Evolutionary conservation across 1,140 invertebrate species (phyloP), one percentile per base, ranked within the genome.

Genomic region (Psix sp.): DNA sequence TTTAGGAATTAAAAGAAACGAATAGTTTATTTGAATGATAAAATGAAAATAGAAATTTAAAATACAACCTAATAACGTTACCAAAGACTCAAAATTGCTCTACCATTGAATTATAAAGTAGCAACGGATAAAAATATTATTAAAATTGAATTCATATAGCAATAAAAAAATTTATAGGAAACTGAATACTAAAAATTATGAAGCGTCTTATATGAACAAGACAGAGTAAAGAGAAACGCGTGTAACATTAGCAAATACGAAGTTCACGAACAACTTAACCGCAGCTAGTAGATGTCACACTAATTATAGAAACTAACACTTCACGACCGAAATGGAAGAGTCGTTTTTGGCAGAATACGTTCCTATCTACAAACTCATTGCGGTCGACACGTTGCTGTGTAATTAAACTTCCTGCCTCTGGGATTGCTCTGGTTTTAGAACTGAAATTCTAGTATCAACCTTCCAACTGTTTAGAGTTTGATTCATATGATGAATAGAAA

Each of bases 371-470:
- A 76, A 76, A 71, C 74, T 67, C 74, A 71, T 71, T 76, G 74
- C 67, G 74, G 74, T 74, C 76, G 68, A 63, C 74, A 78, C 70
- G 65, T 67, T 72, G 68, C 70, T 72, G 56, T 72, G 70, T 78
- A 78, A 78, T 76, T 78, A 78, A 78, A 78, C 76, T 78, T 76
- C 76, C 63, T 76, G 68, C 68, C 63, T 60, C 74, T 74, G 76
- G 71, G 65, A 74, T 74, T 78, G 66, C 68, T 73, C 73, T 75
- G 72, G 62, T 67, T 73, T 66, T 74, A 67, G 59, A 54, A 49
- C 31, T 51, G 49, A 73, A 78, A 71, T 68, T 67, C 57, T 68
- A 66, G 65, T 78, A 65, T 40, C 59, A 72, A 78, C 63, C 73
- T 70, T 39, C 49, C 33, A 48, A 48, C 46, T 49, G 43, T 38